These are phyloP conservation scores for Elmis aenea DNA, from an alignment of 2,888 invertebrate genomes.

Conservation along the genomic window DNA sequence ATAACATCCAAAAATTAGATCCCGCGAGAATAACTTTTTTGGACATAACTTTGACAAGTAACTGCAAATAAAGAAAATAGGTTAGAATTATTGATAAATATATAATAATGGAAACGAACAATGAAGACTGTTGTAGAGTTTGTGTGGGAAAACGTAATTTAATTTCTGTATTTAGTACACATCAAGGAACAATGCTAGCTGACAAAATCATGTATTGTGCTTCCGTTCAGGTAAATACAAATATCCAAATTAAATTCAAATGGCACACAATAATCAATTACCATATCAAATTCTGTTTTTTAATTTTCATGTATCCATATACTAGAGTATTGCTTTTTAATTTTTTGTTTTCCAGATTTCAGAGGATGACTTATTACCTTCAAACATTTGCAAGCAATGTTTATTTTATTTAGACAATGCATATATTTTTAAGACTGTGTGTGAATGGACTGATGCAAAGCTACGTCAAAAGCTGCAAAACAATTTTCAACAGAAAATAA, in stretches of 20 bases:
- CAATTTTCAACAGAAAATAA: not conserved
- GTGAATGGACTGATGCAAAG: slow-evolving; percentile 2
- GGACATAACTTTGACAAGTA: too few species aligned
- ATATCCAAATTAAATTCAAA: too few species aligned
- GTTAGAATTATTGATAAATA: too few species aligned
- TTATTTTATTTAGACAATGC: slow-evolving; percentile 4
- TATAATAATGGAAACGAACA: too few species aligned
- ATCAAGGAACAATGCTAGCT: not conserved
- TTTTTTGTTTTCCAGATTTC: slow-evolving; percentile 5
- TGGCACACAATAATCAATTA: too few species aligned
- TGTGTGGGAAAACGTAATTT: slow-evolving; percentile 1
- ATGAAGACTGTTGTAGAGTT: slow-evolving; percentile 2
- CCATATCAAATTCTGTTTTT: too few species aligned
- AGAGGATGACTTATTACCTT: slow-evolving; percentile 1
- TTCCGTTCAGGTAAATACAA: slow-evolving; percentile 7
- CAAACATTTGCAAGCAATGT: slow-evolving; percentile 4
- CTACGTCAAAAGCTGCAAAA: not conserved
- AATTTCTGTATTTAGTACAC: too few species aligned
- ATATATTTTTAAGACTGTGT: slow-evolving; percentile 3
- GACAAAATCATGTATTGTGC: slow-evolving; percentile 5
- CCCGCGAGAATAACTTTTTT: too few species aligned
- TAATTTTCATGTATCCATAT: not conserved
- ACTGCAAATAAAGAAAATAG: too few species aligned
- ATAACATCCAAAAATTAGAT: too few species aligned
- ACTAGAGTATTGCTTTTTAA: not conserved